Evolutionary conservation across 1,140 invertebrate species (phyloP).

Genomic region (Euura lappo): DNA sequence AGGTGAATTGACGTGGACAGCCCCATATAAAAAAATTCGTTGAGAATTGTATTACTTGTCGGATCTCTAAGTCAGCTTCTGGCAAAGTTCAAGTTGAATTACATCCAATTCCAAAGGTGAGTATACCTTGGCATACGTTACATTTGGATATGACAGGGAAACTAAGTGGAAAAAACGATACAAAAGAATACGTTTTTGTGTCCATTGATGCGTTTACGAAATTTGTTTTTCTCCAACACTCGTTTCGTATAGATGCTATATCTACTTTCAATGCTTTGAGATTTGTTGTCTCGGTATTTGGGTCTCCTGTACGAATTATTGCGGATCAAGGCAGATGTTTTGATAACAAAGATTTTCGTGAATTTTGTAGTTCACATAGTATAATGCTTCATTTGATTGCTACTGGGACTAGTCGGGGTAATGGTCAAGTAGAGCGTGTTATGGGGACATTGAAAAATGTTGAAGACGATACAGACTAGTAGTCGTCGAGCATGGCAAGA

Average conservation of each 20-base stretch:
- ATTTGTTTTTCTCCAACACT: slow-evolving; percentile 19
- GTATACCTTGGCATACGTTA: slow-evolving; percentile 40
- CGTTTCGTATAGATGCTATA: background rate
- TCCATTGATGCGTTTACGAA: slow-evolving; percentile 47
- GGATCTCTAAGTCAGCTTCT: slow-evolving; percentile 29
- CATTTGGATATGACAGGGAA: slow-evolving; percentile 37
- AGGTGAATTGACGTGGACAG: too few relatives aligned
- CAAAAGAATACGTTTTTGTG: slow-evolving; percentile 37
- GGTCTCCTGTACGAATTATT: slow-evolving; percentile 34
- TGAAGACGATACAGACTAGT: slow-evolving; percentile 36
- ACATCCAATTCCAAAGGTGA: slow-evolving; percentile 39
- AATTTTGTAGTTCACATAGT: slow-evolving; percentile 37
- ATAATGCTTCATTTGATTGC: slow-evolving; percentile 24
- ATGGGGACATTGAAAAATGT: slow-evolving; percentile 38
- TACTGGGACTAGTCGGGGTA: slow-evolving; percentile 21
- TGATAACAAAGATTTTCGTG: slow-evolving; percentile 33
- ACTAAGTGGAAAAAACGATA: slow-evolving; percentile 24
- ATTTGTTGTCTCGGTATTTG: slow-evolving; percentile 34
- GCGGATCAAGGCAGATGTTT: slow-evolving; percentile 43
- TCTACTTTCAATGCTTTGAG: slow-evolving; percentile 7
- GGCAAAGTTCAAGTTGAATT: slow-evolving; percentile 32
- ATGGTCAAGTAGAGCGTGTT: slow-evolving; percentile 39
- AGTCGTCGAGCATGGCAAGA: slow-evolving; percentile 41
- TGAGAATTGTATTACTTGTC: slow-evolving; percentile 33
- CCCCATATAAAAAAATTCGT: too few relatives aligned